Conservation (phyloP, 2,113 vertebrate species). For the Tragelaphus strepsiceros region DNA sequence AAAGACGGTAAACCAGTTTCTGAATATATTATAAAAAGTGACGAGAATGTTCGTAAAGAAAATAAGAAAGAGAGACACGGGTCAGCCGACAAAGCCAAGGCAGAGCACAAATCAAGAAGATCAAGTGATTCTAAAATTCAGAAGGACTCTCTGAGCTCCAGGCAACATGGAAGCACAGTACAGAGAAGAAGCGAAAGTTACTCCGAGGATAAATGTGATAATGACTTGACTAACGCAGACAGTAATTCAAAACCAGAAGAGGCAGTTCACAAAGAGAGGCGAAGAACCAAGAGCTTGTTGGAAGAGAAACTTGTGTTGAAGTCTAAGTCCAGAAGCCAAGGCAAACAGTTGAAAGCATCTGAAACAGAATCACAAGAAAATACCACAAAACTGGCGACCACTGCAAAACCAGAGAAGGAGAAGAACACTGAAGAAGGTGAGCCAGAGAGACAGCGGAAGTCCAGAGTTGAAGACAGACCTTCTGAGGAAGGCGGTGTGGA, state of each 20-base stretch:
- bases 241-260: constrained; percentile 86
- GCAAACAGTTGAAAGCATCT: constrained; percentile 78
- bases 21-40: constrained; percentile 77
- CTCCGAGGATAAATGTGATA: constrained; percentile 88
- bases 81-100: constrained; percentile 81
- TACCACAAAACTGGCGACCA: constrained; percentile 64
- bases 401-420: constrained; percentile 83
- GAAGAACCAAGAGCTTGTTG: constrained; percentile 85
- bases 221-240: constrained; percentile 82
- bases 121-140: constrained; percentile 85
- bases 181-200: constrained; percentile 82
- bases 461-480: constrained; percentile 79
- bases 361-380: constrained; percentile 82
- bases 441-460: constrained; percentile 84
- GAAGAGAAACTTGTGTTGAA: constrained; percentile 86
- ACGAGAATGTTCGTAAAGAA: constrained; percentile 85
- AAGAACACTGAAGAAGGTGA: constrained; percentile 79
- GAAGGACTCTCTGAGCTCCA: constrained; percentile 82
- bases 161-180: constrained; percentile 64
- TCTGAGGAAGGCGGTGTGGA: constrained; percentile 78
- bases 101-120: constrained; percentile 84
- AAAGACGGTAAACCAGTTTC: constrained; percentile 84
- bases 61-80: constrained; percentile 83
- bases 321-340: constrained; percentile 83
- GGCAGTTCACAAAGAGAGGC: constrained; percentile 83